Evolutionary conservation across 37 sponge, comb jelly and placozoan genomes (phyloP), one percentile per base, ranked within the genome.

Genomic region (Ianthella basta): DNA sequence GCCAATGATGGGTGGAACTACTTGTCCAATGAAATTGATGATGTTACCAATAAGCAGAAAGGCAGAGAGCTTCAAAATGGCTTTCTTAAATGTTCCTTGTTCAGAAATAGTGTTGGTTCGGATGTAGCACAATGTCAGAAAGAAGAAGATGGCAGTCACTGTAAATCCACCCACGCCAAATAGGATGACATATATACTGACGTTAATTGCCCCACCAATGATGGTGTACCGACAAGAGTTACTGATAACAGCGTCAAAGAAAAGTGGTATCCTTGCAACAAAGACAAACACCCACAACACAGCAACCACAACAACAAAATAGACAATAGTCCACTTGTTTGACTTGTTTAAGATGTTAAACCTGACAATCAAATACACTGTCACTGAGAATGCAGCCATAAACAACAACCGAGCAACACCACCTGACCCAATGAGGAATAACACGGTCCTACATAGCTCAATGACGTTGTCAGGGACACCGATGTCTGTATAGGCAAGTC

Each of bases 21-120:
- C 23, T 30, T 69, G 70, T 69, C 70, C 70, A 32, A 69, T 1
- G 6, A 69, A 34, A 33, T 69, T 69, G 70, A 69, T 69, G 6
- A 69, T 34, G 35, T 69, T 69, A 16, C 70, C 70, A n/a, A 69
- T 0, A 18, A 69, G 35, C 34, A 69, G 35, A 30, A 69, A 69
- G 70, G 27, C 29, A 3, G 35, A 30, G 3, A 69, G 35, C 27
- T 69, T 69, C 70, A 69, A 32, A 30, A 69, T 69, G 0, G 70
- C 70, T 33, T 69, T 69, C 34, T 30, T 29, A 30, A 69, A 13
- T 2, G 54, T 32, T 1, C 6, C 70, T 0, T 30, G 33, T 29
- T 29, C 70, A 1, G 70, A 34, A 5, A 69, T 69, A 16, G 35
- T 69, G 70, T 30, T 13, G 4, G 1, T 0, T 0, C 70, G 27